Conservation (phyloP, 2,113 vertebrate species). For the Coregonus clupeaformis region DNA sequence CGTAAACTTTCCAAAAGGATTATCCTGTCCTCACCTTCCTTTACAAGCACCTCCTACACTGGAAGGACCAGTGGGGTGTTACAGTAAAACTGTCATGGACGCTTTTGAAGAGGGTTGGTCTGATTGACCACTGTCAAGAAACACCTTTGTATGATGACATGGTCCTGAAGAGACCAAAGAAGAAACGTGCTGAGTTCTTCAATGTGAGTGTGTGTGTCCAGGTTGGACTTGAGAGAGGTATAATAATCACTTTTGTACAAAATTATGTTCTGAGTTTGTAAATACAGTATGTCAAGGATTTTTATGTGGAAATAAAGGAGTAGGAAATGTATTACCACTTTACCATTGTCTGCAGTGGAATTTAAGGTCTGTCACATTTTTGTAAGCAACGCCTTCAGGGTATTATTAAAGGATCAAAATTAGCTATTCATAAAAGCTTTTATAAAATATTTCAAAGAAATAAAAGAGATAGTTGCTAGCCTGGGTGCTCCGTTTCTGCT, state of each 20-base stretch:
- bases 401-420: too few species aligned
- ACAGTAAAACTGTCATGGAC: background rate
- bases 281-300: conserved; percentile 27
- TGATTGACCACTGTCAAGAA: background rate
- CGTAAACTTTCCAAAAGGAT: background rate
- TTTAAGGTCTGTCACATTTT: too few species aligned
- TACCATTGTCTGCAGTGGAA: too few species aligned
- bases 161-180: conserved; percentile 2
- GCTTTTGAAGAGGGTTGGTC: too few species aligned
- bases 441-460: too few species aligned
- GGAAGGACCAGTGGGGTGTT: background rate
- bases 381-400: too few species aligned
- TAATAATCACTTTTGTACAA: conserved; percentile 28
- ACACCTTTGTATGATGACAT: background rate
- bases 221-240: background rate
- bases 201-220: too few species aligned
- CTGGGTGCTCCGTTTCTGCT: too few species aligned
- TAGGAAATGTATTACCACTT: too few species aligned
- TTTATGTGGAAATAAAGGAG: too few species aligned
- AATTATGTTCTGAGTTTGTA: conserved; percentile 29
- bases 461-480: too few species aligned
- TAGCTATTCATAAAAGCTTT: too few species aligned
- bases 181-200: background rate
- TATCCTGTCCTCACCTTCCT: background rate
- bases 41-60: background rate